Conservation (phyloP, 2,113 vertebrate species). For the Sinocyclocheilus maitianheensis region DNA sequence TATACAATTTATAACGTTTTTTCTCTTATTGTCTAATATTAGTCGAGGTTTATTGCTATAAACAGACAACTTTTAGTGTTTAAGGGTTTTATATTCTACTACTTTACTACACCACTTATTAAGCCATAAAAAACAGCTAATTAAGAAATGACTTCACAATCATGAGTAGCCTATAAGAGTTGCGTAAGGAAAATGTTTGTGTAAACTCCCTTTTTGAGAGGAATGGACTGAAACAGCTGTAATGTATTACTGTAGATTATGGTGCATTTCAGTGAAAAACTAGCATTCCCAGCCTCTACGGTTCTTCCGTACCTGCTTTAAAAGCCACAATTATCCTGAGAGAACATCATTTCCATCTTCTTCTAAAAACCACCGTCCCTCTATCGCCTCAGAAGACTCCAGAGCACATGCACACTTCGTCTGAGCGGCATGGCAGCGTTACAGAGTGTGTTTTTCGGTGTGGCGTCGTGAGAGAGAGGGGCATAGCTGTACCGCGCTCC, state of each 20-base stretch:
- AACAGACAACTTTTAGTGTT: not conserved
- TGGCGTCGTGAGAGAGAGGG: slow-evolving; percentile 25
- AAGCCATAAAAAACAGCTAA: too few species aligned
- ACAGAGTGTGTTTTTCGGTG: slow-evolving; percentile 7
- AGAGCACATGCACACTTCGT: not conserved
- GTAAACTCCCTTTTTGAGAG: too few species aligned
- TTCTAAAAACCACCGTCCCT: not conserved
- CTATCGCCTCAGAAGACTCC: not conserved
- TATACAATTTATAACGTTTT: not conserved
- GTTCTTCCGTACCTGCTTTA: not conserved
- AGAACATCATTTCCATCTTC: not conserved
- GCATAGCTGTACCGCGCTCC: slow-evolving; percentile 37
- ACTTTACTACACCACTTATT: too few species aligned
- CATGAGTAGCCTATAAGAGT: too few species aligned
- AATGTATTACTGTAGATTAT: not conserved
- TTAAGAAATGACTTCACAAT: too few species aligned
- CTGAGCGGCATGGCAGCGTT: not conserved
- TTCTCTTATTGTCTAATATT: not conserved
- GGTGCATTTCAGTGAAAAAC: not conserved
- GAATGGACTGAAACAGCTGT: too few species aligned
- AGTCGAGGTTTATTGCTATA: not conserved
- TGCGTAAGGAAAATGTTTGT: too few species aligned
- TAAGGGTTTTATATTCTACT: not conserved
- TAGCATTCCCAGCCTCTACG: not conserved
- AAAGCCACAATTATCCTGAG: not conserved